Percentiles rank a stretch among this genome's conserved stretches.
phyloP scores from a whole-genome alignment of 1,140 invertebrate species.

The Globodera rostochiensis region DNA sequence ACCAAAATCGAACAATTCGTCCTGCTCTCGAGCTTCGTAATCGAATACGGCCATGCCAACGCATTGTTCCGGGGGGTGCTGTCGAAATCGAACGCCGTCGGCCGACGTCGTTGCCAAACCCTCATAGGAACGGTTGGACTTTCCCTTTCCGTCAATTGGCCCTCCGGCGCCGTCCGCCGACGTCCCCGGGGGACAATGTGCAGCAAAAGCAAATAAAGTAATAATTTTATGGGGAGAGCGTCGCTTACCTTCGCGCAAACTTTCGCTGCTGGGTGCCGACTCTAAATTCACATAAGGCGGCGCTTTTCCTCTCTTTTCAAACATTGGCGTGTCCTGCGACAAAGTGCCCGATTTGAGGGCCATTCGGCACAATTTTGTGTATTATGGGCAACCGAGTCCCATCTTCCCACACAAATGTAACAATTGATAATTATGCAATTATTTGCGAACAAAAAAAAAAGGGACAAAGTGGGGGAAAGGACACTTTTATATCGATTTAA shows the following conservation, averaged over 20 bases:
- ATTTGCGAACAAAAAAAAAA: not conserved
- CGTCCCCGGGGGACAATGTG: too few relatives aligned
- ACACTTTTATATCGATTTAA: too few relatives aligned
- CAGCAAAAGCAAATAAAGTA: too few relatives aligned
- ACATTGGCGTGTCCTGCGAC: not conserved
- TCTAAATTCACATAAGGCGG: not conserved
- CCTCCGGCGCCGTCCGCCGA: not conserved
- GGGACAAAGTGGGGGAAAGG: not conserved
- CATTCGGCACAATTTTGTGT: not conserved
- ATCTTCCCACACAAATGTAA: too few relatives aligned
- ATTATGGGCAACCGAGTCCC: too few relatives aligned
- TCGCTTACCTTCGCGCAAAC: not conserved
- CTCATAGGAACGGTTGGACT: not conserved
- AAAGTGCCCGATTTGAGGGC: not conserved
- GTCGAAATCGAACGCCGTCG: not conserved
- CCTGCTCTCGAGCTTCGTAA: slow-evolving; percentile 28
- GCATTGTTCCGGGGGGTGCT: slow-evolving; percentile 6
- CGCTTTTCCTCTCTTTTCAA: not conserved
- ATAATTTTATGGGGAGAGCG: too few relatives aligned
- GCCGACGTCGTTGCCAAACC: not conserved
- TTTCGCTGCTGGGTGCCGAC: not conserved
- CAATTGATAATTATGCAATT: too few relatives aligned
- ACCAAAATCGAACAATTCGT: slow-evolving; percentile 24
- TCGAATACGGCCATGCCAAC: slow-evolving; percentile 32
- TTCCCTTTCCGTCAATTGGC: not conserved